Base-by-base conservation (phyloP, 2,797 vertebrate species). In the Meda fulgida region DNA sequence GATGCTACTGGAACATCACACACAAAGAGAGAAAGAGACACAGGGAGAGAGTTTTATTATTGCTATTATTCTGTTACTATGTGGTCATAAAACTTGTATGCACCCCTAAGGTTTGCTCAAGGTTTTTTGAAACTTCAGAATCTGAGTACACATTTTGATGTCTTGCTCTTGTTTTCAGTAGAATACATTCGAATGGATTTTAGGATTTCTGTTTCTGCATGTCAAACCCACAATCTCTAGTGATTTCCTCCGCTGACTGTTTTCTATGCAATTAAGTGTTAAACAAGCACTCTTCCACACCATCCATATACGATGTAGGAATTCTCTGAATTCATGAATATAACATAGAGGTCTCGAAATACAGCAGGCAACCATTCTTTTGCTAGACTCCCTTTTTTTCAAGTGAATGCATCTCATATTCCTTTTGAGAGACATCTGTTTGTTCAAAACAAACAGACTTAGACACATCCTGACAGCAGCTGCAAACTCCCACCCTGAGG, bases 221-320 rank as follows among this genome's bases (percentile, higher is more conserved):
- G 84, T 70, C 87, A 89, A 84, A 88, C 86, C 63, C 65, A 63
- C 87, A 53, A 91, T 94, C 92, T 90, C 70, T 81, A 77, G 84
- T 85, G 88, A 93, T 91, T 93, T 92, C 89, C 82, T 84, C 85
- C 86, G 71, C 90, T 90, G 90, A 90, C 91, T 90, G 82, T 90
- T 94, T 92, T 89, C 87, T 53, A 89, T 90, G 92, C 93, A 94
- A 93, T 95, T 94, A 95, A 94, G 93, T 95, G 93, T 94, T 95
- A 94, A 93, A 92, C 86, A 23, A 93, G 92, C 86, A 23, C 66
- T 80, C 70, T 85, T 89, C 89, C 76, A n/a, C 82, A 85, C 84
- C 75, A 87, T 92, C 92, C 86, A 92, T 91, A 90, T 87, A 83
- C 89, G 77, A 78, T 84, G 69, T 78, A 34, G 85, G 78, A 90